phyloP scores from a whole-genome alignment of 2,113 vertebrate genomes.

The Amphilophus citrinellus region DNA sequence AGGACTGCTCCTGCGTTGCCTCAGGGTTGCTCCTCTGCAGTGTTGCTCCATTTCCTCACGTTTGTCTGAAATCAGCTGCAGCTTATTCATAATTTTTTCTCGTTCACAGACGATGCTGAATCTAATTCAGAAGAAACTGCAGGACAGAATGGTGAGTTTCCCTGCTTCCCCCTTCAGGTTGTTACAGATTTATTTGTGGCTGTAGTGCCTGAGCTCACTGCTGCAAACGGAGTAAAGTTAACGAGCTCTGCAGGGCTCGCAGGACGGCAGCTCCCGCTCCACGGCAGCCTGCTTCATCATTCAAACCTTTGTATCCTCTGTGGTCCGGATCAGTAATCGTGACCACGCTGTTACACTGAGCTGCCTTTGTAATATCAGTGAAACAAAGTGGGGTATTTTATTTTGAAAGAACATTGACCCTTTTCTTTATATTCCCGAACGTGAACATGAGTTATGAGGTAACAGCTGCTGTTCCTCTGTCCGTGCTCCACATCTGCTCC shows the following conservation, averaged over 20 bases:
- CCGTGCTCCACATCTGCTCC: neutral
- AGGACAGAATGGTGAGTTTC: slow-evolving; percentile 91
- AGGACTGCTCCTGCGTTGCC: neutral
- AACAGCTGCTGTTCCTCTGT: neutral
- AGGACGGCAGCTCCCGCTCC: neutral
- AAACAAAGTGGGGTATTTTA: neutral
- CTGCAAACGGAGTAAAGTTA: neutral
- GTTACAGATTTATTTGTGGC: neutral
- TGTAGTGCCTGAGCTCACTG: no score
- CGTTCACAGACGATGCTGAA: slow-evolving; percentile 93
- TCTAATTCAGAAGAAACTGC: slow-evolving; percentile 96
- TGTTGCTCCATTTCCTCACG: neutral
- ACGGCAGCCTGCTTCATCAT: neutral
- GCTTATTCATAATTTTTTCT: neutral
- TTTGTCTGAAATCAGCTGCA: neutral
- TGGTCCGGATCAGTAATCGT: neutral
- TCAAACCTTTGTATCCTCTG: neutral
- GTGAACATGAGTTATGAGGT: neutral
- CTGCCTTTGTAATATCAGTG: neutral
- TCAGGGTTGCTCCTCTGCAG: neutral
- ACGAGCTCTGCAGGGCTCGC: neutral
- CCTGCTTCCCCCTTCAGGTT: neutral
- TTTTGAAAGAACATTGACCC: neutral
- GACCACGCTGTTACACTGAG: neutral
- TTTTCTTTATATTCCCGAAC: neutral